Base-by-base conservation (phyloP, 2,888 invertebrate species). In the Lasioglossum pauxillum region DNA sequence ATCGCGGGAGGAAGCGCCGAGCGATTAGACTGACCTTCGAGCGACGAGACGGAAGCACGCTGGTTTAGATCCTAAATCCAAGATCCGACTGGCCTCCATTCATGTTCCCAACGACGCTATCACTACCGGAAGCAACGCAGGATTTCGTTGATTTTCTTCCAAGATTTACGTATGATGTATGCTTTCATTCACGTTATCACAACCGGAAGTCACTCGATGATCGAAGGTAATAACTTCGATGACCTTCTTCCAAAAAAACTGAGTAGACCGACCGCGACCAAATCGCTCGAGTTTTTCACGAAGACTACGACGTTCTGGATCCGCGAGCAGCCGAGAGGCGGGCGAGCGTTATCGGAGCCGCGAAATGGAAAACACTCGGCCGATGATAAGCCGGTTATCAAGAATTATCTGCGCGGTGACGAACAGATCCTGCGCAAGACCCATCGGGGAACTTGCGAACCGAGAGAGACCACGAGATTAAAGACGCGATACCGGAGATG, bases 351-450 rank as follows among this genome's bases (percentile, higher is more conserved):
- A 83, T 87, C 83, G 38, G 77, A 64, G 57, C 77, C 41, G 49
- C 78, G 69, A 82, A 85, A 83, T 83, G 80, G 78, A 84, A 87
- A 83, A 81, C 78, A 82, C 80, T 78, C 71, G 67, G 67, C 44
- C 72, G 72, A 60, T 69, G 82, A 87, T 82, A 84, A 75, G 82
- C 73, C 31, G 38, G 73, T 82, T 89, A 88, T 86, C 86, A 46
- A 16, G 31, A 72, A 75, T 88, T 88, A 88, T 86, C 85, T 78
- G 46, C 57, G 46, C 38, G 72, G 41, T 23, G 78, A 67, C 77
- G 60, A 23, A 38, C 41, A 27, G 60, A 57, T 71, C 38, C 12
- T 69, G 38, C 69, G 38, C 38, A 35, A 67, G 69, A 69, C 46
- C n/a, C 46, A 67, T 67, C 60, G 67, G 27, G 38, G 83, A 69